Percentiles rank a stretch among this genome's conserved stretches.
Conservation (phyloP, 2,113 vertebrate species). For the Apeltes quadracus region DNA sequence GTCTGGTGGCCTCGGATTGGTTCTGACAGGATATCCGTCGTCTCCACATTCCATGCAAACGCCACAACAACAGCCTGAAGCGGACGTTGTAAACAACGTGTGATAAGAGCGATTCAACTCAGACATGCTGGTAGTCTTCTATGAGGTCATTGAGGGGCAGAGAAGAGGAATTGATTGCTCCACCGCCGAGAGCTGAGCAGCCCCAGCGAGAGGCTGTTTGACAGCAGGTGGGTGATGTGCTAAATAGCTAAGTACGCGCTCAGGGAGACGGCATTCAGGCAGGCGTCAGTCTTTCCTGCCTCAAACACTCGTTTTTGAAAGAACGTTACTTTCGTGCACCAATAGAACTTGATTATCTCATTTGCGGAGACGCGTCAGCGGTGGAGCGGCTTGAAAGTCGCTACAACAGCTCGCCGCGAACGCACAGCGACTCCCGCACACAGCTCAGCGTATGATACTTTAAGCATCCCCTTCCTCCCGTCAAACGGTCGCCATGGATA, state of each 20-base stretch:
- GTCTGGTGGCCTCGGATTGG: background rate
- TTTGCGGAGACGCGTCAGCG: background rate
- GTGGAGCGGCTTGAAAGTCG: background rate
- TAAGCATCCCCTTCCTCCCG: constrained; percentile 5
- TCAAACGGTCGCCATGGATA: constrained; percentile 52
- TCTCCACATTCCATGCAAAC: background rate
- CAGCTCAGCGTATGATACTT: constrained; percentile 3
- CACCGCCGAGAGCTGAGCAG: constrained; percentile 3
- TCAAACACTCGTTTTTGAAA: background rate
- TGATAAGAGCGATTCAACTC: background rate
- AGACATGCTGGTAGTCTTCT: constrained; percentile 9
- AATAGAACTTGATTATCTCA: background rate
- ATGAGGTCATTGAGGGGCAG: constrained; percentile 17
- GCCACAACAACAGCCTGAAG: constrained; percentile 13
- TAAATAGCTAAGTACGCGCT: constrained; percentile 33
- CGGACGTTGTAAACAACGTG: background rate
- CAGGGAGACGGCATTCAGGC: constrained; percentile 10
- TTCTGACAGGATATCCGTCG: background rate
- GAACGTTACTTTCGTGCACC: constrained; percentile 17
- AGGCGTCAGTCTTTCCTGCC: background rate
- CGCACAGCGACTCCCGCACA: background rate
- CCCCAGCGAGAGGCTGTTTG: constrained; percentile 11
- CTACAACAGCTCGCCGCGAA: background rate
- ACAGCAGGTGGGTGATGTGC: constrained; percentile 38
- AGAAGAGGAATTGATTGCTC: constrained; percentile 13